These are phyloP conservation scores for Ageneiosus marmoratus DNA, from an alignment of 2,113 vertebrate genomes.

Conservation along the genomic window DNA sequence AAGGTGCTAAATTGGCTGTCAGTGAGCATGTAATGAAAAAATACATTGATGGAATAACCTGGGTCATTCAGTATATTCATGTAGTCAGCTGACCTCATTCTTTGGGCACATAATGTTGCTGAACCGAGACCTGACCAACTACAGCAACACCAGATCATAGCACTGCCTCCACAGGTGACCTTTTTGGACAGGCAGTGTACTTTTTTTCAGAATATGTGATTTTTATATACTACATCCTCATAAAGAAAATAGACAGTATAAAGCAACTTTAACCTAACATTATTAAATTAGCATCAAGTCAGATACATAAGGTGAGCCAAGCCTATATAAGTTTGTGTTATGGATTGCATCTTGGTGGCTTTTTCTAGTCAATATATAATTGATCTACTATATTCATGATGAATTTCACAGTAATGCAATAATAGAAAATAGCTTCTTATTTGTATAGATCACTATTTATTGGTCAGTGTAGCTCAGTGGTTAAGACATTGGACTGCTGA, in stretches of 20 bases:
- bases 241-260: neutral
- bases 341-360: neutral
- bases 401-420: neutral
- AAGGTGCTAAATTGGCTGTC: neutral
- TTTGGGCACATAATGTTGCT: no score
- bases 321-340: neutral
- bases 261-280: neutral
- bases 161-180: no score
- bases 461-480: no score
- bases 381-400: neutral
- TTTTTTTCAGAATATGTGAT: neutral
- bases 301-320: neutral
- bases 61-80: no score
- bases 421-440: neutral
- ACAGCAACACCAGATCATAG: no score
- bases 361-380: neutral
- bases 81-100: no score
- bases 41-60: no score
- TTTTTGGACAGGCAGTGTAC: no score
- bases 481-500: no score
- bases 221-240: neutral
- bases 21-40: neutral
- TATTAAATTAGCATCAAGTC: neutral
- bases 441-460: neutral
- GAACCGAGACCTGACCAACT: no score